Base-by-base conservation (phyloP, 2,113 vertebrate genomes). In the Sphaerodactylus townsendi region DNA sequence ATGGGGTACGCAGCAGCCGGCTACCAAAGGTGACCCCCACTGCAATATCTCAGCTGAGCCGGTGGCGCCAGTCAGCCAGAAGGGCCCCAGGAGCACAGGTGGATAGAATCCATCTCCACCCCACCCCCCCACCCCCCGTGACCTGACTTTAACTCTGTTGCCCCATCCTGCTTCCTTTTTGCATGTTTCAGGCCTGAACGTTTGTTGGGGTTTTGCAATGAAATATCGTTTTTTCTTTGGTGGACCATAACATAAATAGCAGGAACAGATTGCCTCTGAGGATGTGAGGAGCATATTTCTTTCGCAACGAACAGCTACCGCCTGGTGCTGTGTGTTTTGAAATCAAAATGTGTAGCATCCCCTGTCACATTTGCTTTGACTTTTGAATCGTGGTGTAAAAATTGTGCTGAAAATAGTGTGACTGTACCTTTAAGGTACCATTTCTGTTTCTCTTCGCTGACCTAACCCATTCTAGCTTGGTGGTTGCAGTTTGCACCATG, bases 11-110 rank as follows among this genome's bases (percentile, higher is more conserved):
- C 85, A 62, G 88, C 0, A 0, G 88, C 85, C 89, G 0, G 70
- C 87, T 92, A 87, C 91, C 87, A 33, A 93, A 94, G 93, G 93
- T 94, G 93, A 94, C 94, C 90, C n/a, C 92, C 70, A 56, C 87
- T 62, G 35, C 83, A 79, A 37, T 28, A 30, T 9, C 37, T 33
- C 25, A 48, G 39, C 59, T 25, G 41, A 46, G 56, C n/a, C 21
- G 19, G 48, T 33, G 53, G 70, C 71, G 25, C 30, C 19, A 44
- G 71, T 28, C 11, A 8, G 8, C 48, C 37, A 30, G 37, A 10
- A 15, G 64, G 33, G 44, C 41, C 56, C 39, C 5, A 2, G 69
- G 48, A 46, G 21, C 21, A 33, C 14, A 33, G 14, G 50, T 53
- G 75, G 66, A 35, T 48, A 13, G 21, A 64, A 48, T 30, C 10